Percentiles rank a stretch among this genome's conserved stretches.
Conservation (phyloP, 1,140 invertebrate genomes). For the Zaprionus ghesquierei region DNA sequence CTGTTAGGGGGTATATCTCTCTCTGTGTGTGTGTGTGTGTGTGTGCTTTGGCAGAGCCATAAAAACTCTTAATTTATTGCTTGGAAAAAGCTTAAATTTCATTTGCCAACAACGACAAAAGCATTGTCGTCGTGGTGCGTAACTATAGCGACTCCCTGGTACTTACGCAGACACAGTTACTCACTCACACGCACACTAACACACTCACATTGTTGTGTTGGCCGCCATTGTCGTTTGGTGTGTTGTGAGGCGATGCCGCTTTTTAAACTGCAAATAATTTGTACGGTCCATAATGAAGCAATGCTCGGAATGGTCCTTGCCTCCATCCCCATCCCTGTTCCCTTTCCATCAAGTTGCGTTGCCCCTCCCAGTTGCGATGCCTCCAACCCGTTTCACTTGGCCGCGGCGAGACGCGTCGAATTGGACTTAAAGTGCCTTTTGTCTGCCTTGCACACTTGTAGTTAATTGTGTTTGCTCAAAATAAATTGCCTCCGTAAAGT, state of each 20-base stretch:
- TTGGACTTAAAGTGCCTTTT: constrained; percentile 64
- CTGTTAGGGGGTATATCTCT: background rate
- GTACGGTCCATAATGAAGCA: constrained; percentile 65
- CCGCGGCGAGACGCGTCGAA: constrained; percentile 27
- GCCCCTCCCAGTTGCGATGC: background rate
- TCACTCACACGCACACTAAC: constrained; percentile 13
- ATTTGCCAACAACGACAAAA: constrained; percentile 75
- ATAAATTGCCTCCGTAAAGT: constrained; percentile 56
- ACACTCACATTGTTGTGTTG: constrained; percentile 33
- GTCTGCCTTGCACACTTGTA: constrained; percentile 47
- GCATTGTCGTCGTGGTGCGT: constrained; percentile 58
- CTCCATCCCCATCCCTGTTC: background rate
- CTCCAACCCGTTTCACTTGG: background rate
- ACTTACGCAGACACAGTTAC: constrained; percentile 28
- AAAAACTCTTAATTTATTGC: constrained; percentile 81
- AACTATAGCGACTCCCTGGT: constrained; percentile 50
- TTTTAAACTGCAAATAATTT: constrained; percentile 76
- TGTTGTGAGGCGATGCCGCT: constrained; percentile 3
- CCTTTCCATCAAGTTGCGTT: background rate
- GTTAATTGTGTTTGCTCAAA: constrained; percentile 65
- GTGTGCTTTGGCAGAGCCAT: constrained; percentile 68
- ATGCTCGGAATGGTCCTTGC: constrained; percentile 37
- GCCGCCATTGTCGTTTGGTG: constrained; percentile 49
- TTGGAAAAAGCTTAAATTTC: constrained; percentile 81
- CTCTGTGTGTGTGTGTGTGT: constrained; percentile 17